Base-by-base conservation (phyloP, 2,113 vertebrate genomes). In the Mastomys natalensis region DNA sequence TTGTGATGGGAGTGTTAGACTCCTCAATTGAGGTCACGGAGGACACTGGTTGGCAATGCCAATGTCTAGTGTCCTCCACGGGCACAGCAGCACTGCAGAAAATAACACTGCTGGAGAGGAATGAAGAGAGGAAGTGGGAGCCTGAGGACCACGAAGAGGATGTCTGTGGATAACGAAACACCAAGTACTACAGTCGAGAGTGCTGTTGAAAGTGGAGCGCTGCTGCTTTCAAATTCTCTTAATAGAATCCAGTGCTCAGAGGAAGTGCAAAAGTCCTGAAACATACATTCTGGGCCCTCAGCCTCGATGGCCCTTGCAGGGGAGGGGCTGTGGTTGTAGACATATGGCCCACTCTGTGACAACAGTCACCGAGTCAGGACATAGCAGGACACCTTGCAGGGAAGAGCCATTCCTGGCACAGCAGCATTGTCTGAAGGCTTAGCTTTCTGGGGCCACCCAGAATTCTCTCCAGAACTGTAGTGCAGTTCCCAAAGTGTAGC, bases 191-290 rank as follows among this genome's bases (percentile, higher is more conserved):
- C 60, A 45, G 64, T 19, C 89, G 58, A 19, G 81, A 70, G 82
- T 19, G 24, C 45, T 74, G 29, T 22, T 64, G 70, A 26, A 70
- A 34, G 73, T 43, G 12, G 73, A 85, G 84, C 87, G 48, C 34
- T 29, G 37, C 7, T 70, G 51, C 87, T 95, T 94, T 73, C 87
- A 88, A 82, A 74, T 43, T 48, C 17, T 87, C 51, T 72, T 92
- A 9, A 51, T 19, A n/a, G 53, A 70, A 85, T 37, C 66, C 37
- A 5, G 73, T 70, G 51, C 51, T 93, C n/a, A 6, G 64, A 91
- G 2, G 66, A 92, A 37, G 55, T 66, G 40, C 43, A 60, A 58
- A 74, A 34, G 6, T 82, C 90, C 88, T 70, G 45, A 94, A 93
- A 90, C 45, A 74, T 19, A 92, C 93, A 93, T 73, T 82, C 58